Base-by-base conservation (phyloP, 1,140 invertebrate genomes). In the Belonocnema kinseyi region DNA sequence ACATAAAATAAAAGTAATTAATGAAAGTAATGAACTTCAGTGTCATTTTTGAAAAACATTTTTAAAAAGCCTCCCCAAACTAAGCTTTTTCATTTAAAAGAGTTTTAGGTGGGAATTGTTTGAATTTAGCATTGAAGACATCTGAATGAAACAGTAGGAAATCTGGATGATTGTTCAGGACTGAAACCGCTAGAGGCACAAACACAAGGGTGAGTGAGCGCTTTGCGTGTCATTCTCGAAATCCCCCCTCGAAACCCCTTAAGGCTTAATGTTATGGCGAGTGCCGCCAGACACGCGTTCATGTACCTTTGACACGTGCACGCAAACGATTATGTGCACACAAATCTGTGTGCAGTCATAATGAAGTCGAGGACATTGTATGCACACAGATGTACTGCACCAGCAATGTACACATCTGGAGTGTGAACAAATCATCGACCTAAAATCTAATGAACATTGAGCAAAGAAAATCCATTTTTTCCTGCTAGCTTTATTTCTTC, bases 171-270 rank as follows among this genome's bases (percentile, higher is more conserved):
- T 77, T 75, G 73, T 77, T 74, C 51, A 66, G 51, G 50, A 76
- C 77, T 73, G 76, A 82, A 82, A 74, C 73, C 76, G 56, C 53
- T 7, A 26, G 58, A 40, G 51, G 53, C 26, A 53, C 76, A 79
- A 8, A 46, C 11, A 33, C 33, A 79, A 77, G 80, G 80, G 77
- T 79, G 72, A 82, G 77, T 77, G 77, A 76, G 73, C 70, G 72
- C 52, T 75, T 52, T 46, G 50, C 50, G 75, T 66, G 58, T 54
- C 70, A 73, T 73, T 54, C 71, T 81, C 52, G 75, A 81, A 81
- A 81, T 81, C 61, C 74, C 74, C 74, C 26, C 54, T 51, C 7
- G 74, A 52, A 50, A 46, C 58, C 56, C 46, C 72, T 33, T 73
- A 2, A 77, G 52, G 33, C 58, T 33, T 14, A 66, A 66, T 66